Evolutionary conservation across 2,113 vertebrate genomes (phyloP), one percentile per base, ranked within the genome.

Genomic region (Heterotis niloticus): DNA sequence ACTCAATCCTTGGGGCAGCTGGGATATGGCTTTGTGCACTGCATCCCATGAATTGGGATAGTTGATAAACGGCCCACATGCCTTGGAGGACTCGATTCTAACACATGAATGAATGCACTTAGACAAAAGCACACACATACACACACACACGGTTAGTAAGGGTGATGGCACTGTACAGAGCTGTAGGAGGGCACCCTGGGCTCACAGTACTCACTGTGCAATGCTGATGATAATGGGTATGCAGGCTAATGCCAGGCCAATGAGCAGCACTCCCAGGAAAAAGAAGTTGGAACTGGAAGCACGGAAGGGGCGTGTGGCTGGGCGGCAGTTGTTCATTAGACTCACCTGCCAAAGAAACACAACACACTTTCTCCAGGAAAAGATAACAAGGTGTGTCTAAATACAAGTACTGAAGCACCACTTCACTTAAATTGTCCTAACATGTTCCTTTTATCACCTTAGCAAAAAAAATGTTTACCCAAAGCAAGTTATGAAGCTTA

Each of bases 231-330:
- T 86, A 80, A 99, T 84, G 4, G 98, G 96, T 26, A 98, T 17
- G 26, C 92, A 92, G 69, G 96, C 95, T 82, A 99, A 85, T 59
- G 86, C 0, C 0, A 99, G 91, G 26, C 97, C 98, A 1, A 99
- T 95, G 88, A 98, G 83, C 86, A 99, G 81, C 78, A 99, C 94
- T 2, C 83, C 82, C 71, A 98, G 88, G 89, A 98, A 99, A 89
- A 99, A 98, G 86, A 98, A 97, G 81, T 95, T 94, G 75, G 96
- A 98, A 83, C 95, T 95, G 29, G 96, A 98, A 0, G 96, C 96
- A 82, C 96, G 92, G 89, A 98, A 88, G 5, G 95, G 94, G 57
- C 93, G 92, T 0, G 94, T 92, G 52, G 95, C 87, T 24, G 97
- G 94, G 68, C 94, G 95, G 54, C 95, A 84, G 66, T 96, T 96